Evolutionary conservation across 2,113 vertebrate species (phyloP), one percentile per base, ranked within the genome.

Genomic region (Spermophilus dauricus): DNA sequence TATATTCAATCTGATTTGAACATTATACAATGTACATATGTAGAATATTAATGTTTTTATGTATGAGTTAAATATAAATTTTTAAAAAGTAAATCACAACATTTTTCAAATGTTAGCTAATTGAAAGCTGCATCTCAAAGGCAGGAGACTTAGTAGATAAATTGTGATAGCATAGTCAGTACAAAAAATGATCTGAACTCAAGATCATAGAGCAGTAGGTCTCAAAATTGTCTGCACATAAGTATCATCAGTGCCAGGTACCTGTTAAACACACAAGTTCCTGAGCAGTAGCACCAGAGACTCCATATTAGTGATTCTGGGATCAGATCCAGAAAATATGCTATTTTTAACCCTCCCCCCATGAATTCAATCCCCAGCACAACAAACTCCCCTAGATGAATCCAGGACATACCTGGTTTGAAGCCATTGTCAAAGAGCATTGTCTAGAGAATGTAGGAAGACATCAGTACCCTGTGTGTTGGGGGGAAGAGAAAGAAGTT

Each of bases 41-140:
- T 13, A 75, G 11, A 84, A 91, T 28, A 77, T 8, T 42, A 22
- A 42, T 65, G 13, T 80, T 58, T 72, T 48, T 16, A 63, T 48
- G 18, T 61, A 24, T 20, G 32, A 63, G 30, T 28, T 80, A 81
- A 61, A 81, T 58, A 45, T 45, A 70, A 58, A n/a, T 20, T 86
- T 70, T 70, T 45, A 22, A 69, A 58, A 95, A 82, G 10, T 75
- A 84, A 48, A 78, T 93, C 51, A 65, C 69, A 69, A 20, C 48
- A 93, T 10, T 88, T 81, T 89, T 91, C 42, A 82, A 96, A 95
- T 82, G 20, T 20, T 45, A 96, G 17, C 22, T 84, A 94, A n/a
- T 18, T 81, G 45, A 92, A 95, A 95, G 14, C 56, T 58, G 48
- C 22, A 51, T 65, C 37, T 51, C 86, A 81, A 92, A 95, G 56